Percentiles rank a stretch among this genome's conserved stretches.
Conservation (phyloP, 2,797 vertebrate species). For the Dipus sagitta region DNA sequence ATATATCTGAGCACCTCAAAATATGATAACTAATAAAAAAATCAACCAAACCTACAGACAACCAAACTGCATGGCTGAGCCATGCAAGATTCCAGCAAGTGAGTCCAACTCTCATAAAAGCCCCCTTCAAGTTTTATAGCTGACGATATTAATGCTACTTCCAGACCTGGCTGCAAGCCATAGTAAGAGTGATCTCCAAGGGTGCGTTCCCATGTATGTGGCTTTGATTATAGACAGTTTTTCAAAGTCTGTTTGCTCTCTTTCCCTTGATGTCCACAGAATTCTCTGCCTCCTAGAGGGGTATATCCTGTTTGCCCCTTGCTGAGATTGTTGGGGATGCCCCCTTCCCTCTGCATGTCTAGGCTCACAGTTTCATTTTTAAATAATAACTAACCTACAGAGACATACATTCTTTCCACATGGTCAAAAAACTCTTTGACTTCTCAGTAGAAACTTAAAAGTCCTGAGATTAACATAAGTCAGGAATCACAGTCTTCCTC, state of each 20-base stretch:
- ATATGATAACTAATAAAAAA: background rate
- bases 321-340: background rate
- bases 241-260: background rate
- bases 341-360: background rate
- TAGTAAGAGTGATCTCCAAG: background rate
- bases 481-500: background rate
- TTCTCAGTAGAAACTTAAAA: background rate
- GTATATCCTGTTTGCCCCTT: background rate
- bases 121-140: background rate
- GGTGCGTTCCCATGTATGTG: background rate
- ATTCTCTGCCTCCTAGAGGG: background rate
- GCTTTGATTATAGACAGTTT: background rate
- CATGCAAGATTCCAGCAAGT: accelerated
- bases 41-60: background rate
- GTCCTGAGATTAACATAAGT: conserved; percentile 6
- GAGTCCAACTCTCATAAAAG: background rate
- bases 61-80: background rate
- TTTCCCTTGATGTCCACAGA: background rate
- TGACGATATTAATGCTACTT: background rate
- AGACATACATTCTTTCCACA: background rate
- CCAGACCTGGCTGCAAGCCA: background rate
- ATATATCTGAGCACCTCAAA: background rate
- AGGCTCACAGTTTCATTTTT: background rate
- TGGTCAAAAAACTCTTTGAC: background rate
- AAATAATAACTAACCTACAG: background rate